Evolutionary conservation across 2,113 vertebrate species (phyloP), one percentile per base, ranked within the genome.

Genomic region (Cacatua alba): DNA sequence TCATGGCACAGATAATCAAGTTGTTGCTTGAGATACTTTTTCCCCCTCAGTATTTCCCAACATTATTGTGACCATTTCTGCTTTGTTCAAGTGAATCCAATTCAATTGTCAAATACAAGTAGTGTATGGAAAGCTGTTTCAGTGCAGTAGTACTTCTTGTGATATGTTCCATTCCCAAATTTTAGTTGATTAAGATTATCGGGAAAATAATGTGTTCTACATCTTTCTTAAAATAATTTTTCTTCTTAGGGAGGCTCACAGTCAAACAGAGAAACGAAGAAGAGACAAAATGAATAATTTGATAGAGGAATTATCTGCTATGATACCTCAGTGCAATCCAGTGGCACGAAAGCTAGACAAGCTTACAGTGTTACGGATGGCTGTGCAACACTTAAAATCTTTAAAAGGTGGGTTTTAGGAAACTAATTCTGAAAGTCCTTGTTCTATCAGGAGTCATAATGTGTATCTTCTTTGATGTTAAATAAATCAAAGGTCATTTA

Each of bases 271-370:
- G 92, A 99, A 99, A 95, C 97, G 98, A 69, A 98, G 99, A 92
- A 98, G 99, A 90, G 99, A 99, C 92, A 99, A 99, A 97, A 99
- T 99, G 99, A 99, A 99, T 96, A 98, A 98, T 75, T 91, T 99
- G 75, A 99, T 99, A 65, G 99, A 99, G 88, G 99, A 99, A 85
- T 97, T 99, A 37, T 99, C 99, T 20, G 98, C 98, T 44, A 99
- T 99, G 99, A 98, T 99, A 93, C 99, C 99, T 18, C 98, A 98
- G 41, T 99, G 98, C 97, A 98, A 98, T 93, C 98, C 99, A 37
- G 91, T 98, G 98, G 98, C 99, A 46, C 98, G 98, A 17, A 99
- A 99, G 74, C 97, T 99, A 74, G 99, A 99, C 97, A 99, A 99
- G 80, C 99, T 99, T 39, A 99, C 99, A 7, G 99, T 99, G 63